Percentiles rank a stretch among this genome's conserved stretches.
These are phyloP conservation scores for Acanthosepion esculentum DNA, from an alignment of 2,888 invertebrate genomes.

Conservation along the genomic window DNA sequence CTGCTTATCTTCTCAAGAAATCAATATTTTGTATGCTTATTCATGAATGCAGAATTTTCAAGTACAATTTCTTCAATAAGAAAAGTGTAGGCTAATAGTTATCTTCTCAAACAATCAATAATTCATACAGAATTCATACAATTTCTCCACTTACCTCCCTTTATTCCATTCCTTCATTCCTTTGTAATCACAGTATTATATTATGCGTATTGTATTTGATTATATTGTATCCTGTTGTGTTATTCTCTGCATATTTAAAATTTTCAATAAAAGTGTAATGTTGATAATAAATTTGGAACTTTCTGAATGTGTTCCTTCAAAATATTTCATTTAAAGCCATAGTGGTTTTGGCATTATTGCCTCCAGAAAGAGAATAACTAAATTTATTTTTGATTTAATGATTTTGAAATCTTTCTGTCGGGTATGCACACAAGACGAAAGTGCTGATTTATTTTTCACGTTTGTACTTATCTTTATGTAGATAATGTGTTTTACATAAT, in stretches of 20 bases:
- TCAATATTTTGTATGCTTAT: slow-evolving; percentile 22
- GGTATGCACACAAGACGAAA: not conserved
- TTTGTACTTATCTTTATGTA: no score
- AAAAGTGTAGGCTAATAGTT: not conserved
- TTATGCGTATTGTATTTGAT: not conserved
- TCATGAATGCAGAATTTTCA: not conserved
- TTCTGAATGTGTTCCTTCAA: not conserved
- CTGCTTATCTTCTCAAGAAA: slow-evolving; percentile 20
- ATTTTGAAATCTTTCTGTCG: not conserved
- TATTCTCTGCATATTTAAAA: slow-evolving; percentile 6
- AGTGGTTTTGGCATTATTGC: not conserved
- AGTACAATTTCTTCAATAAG: slow-evolving; percentile 14
- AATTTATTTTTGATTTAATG: slow-evolving; percentile 33
- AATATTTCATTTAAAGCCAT: not conserved
- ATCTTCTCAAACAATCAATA: slow-evolving; percentile 33
- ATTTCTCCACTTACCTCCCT: slow-evolving; percentile 3
- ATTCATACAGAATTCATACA: not conserved
- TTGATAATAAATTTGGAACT: slow-evolving; percentile 18
- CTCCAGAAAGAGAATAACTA: not conserved
- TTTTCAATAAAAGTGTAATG: not conserved
- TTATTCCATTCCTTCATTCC: not conserved
- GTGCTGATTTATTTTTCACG: not conserved
- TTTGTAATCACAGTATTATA: slow-evolving; percentile 8
- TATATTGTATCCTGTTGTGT: slow-evolving; percentile 33
- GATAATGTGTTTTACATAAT: no score